Evolutionary conservation across 2,888 invertebrate species (phyloP).

Genomic region (Tholera decimalis): DNA sequence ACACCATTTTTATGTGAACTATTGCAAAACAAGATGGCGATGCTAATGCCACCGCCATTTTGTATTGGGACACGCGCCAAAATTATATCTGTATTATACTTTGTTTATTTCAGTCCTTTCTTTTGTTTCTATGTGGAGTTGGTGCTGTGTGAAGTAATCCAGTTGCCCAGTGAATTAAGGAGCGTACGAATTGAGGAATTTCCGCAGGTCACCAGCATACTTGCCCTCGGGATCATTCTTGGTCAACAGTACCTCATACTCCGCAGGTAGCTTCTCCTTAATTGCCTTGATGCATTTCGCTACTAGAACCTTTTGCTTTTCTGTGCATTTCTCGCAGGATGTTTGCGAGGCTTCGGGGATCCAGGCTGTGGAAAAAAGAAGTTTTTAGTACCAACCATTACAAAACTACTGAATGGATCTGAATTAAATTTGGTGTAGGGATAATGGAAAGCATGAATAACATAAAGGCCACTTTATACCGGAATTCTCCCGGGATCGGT

Average conservation of each 20-base stretch:
- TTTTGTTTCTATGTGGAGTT: neutral
- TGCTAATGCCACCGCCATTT: neutral
- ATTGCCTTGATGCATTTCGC: slow-evolving; percentile 92
- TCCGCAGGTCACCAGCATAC: slow-evolving; percentile 90
- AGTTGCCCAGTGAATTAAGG: slow-evolving; percentile 8
- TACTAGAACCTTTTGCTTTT: slow-evolving; percentile 90
- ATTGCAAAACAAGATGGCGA: neutral
- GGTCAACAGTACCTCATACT: slow-evolving; percentile 91
- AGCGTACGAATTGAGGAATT: slow-evolving; percentile 69
- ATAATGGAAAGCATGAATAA: too few species aligned
- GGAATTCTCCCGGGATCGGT: too few species aligned
- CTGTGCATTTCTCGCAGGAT: slow-evolving; percentile 92
- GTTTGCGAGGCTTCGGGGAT: slow-evolving; percentile 71
- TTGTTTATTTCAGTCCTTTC: neutral
- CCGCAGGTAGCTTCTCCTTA: slow-evolving; percentile 90
- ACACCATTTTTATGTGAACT: neutral
- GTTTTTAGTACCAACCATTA: neutral
- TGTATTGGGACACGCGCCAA: neutral
- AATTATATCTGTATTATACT: neutral
- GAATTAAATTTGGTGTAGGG: too few species aligned
- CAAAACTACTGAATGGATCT: too few species aligned
- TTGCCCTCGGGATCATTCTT: slow-evolving; percentile 92
- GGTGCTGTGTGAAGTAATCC: neutral
- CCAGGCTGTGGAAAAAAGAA: slow-evolving; percentile 62
- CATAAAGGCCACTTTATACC: too few species aligned